Conservation (phyloP, 92 coral and sea anemone genomes). For the Metridium senile region DNA sequence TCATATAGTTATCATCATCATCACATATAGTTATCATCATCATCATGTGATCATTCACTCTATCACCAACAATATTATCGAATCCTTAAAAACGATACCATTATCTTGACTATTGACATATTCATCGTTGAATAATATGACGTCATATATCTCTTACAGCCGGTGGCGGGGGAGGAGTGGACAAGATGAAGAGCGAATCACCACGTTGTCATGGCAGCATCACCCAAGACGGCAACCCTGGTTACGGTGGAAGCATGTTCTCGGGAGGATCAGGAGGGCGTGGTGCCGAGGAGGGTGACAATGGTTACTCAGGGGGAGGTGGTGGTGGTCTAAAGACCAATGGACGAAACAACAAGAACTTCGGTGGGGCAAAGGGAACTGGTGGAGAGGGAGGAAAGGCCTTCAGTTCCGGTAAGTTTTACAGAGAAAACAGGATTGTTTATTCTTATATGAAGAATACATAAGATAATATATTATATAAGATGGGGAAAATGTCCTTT, state of each 20-base stretch:
- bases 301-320: constrained; percentile 91
- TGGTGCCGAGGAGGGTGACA: constrained; percentile 92
- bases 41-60: too few species aligned
- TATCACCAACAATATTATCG: background rate
- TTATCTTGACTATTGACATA: too few species aligned
- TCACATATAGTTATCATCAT: background rate
- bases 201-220: constrained; percentile 80
- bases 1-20: too few species aligned
- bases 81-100: too few species aligned
- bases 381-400: constrained; percentile 88
- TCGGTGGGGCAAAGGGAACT: constrained; percentile 82
- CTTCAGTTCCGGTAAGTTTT: constrained; percentile 59
- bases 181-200: constrained; percentile 75
- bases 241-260: constrained; percentile 81
- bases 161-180: constrained; percentile 87
- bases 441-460: background rate
- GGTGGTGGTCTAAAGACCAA: constrained; percentile 82
- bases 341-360: constrained; percentile 79
- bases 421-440: background rate
- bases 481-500: too few species aligned
- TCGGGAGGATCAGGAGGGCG: constrained; percentile 77
- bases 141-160: constrained; percentile 22
- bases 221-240: constrained; percentile 67
- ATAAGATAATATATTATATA: too few species aligned
- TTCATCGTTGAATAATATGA: too few species aligned